phyloP scores from a whole-genome alignment of 2,888 invertebrate species.

The Athripsodes cinereus region DNA sequence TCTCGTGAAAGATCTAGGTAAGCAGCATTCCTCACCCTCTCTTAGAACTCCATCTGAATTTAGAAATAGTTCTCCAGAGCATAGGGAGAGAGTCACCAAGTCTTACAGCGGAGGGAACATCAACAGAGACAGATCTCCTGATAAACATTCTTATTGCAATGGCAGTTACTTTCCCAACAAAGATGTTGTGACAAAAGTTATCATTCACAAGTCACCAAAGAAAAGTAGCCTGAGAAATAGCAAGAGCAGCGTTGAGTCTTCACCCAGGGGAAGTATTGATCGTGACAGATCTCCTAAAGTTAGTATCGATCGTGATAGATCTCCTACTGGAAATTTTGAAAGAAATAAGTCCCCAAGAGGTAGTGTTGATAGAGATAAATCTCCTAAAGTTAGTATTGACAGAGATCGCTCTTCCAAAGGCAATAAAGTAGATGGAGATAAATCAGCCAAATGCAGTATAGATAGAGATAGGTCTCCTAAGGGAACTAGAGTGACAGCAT shows the following conservation, averaged over 20 bases:
- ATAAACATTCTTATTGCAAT: conserved; percentile 32
- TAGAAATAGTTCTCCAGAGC: conserved; percentile 37
- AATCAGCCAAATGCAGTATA: conserved; percentile 46
- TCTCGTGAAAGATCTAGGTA: conserved; percentile 85
- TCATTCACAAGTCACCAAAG: conserved; percentile 48
- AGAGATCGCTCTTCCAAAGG: conserved; percentile 19
- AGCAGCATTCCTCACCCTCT: conserved; percentile 49
- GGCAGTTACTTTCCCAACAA: conserved; percentile 32
- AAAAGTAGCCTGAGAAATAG: conserved; percentile 47
- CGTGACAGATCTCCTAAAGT: conserved; percentile 29
- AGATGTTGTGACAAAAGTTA: conserved; percentile 47
- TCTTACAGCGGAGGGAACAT: conserved; percentile 51
- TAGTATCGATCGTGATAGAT: conserved; percentile 33
- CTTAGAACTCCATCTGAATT: conserved; percentile 50
- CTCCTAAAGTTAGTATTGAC: conserved; percentile 44
- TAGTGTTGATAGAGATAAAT: conserved; percentile 44
- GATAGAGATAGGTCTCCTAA: conserved; percentile 35
- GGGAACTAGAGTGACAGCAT: conserved; percentile 48
- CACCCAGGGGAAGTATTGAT: conserved; percentile 44
- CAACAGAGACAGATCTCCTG: conserved; percentile 44
- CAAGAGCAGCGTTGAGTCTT: conserved; percentile 49
- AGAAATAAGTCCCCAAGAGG: conserved; percentile 44
- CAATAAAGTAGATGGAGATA: conserved; percentile 43
- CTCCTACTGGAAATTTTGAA: conserved; percentile 35
- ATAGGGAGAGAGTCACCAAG: conserved; percentile 46